Conservation (phyloP, 2,113 vertebrate species). For the Ondatra zibethicus region DNA sequence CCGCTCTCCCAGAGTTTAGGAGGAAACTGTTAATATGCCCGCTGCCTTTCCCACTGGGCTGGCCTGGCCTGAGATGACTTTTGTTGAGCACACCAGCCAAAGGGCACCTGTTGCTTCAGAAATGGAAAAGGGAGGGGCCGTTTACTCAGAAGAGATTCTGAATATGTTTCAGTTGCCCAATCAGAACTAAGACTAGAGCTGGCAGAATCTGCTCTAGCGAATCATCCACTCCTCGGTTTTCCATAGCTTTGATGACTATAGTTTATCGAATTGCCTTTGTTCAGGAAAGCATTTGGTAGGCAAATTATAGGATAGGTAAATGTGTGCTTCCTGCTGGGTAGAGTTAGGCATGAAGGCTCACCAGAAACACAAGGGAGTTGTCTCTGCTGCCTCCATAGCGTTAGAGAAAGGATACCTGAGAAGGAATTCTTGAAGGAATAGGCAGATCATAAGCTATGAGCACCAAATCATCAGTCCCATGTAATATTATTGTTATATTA, state of each 20-base stretch:
- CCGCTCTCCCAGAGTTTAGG: conserved; percentile 12
- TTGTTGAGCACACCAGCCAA: not conserved
- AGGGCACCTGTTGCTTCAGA: conserved; percentile 33
- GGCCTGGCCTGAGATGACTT: not conserved
- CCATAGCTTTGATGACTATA: not conserved
- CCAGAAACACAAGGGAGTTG: not conserved
- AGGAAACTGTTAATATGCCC: conserved; percentile 19
- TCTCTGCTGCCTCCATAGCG: not conserved
- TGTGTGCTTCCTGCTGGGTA: not conserved
- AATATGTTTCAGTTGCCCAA: not conserved
- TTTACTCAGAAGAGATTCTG: not conserved
- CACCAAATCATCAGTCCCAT: not conserved
- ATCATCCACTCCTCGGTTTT: not conserved
- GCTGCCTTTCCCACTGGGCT: not conserved
- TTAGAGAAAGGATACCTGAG: not conserved
- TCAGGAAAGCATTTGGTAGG: conserved; percentile 21
- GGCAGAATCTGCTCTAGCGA: not conserved
- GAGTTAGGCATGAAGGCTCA: not conserved
- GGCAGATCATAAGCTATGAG: not conserved
- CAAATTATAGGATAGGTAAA: not conserved
- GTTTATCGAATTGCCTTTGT: not conserved
- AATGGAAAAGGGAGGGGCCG: not conserved
- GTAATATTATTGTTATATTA: no score
- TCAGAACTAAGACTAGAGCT: conserved; percentile 38
- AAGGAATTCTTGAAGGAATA: conserved; percentile 28